Evolutionary conservation across 2,113 vertebrate species (phyloP).

Genomic region (Mugil cephalus): DNA sequence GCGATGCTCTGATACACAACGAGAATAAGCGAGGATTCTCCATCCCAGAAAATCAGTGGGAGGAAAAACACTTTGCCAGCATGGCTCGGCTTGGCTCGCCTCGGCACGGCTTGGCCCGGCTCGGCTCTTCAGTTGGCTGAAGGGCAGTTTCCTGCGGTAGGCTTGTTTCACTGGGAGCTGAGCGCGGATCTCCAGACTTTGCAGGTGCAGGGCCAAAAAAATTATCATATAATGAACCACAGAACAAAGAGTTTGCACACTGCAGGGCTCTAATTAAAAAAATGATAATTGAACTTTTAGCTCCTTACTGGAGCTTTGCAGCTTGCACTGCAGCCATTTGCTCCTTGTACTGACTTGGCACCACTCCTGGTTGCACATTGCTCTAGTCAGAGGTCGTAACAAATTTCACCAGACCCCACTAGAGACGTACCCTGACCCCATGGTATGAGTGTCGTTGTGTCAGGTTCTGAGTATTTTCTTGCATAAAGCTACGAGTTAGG

Average conservation of each 20-base stretch:
- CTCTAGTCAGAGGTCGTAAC: constrained; percentile 7
- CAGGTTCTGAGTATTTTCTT: neutral
- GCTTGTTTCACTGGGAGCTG: constrained; percentile 12
- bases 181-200: neutral
- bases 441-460: neutral
- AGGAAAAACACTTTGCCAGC: constrained; percentile 34
- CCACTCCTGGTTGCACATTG: constrained; percentile 1
- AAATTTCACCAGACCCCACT: neutral
- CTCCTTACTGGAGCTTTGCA: too few species aligned
- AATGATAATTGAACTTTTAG: too few species aligned
- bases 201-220: too few species aligned
- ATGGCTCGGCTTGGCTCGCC: constrained; percentile 12
- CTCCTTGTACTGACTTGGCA: neutral
- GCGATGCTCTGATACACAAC: constrained; percentile 59
- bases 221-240: too few species aligned
- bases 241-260: too few species aligned
- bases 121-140: constrained; percentile 22
- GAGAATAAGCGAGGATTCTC: constrained; percentile 36
- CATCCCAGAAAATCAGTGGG: constrained; percentile 42
- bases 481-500: neutral
- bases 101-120: constrained; percentile 12
- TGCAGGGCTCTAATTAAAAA: too few species aligned
- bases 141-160: constrained; percentile 27
- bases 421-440: too few species aligned
- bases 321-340: too few species aligned